Base-by-base conservation (phyloP, 2,113 vertebrate genomes). In the Arenaria interpres region DNA sequence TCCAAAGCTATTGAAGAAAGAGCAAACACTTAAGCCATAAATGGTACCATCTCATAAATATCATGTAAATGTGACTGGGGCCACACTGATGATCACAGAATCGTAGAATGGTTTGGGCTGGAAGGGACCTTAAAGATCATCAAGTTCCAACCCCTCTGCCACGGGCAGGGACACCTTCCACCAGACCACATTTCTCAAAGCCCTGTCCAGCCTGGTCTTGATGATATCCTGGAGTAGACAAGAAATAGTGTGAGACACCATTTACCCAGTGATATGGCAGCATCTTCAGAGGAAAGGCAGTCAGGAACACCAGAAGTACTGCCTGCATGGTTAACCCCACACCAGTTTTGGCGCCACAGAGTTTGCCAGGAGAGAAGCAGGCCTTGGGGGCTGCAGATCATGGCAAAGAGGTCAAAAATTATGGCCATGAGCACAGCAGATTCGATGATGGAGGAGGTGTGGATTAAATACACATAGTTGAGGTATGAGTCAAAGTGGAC, bases 1-100 rank as follows among this genome's bases (percentile, higher is more conserved):
- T 96, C 95, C 24, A 96, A 71, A 62, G 53, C 95, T 93, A 89
- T 67, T 39, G 96, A 96, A n/a, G 71, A 97, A 62, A 96, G 68
- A n/a, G 95, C 91, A 50, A 97, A 94, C 48, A 89, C 59, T 59
- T 37, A 93, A 84, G 24, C 91, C 94, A 60, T 95, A 96, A 85
- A 91, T 85, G 59, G 87, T 93, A n/a, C 95, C 94, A 43, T 30
- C 37, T 35, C 56, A 51, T 12, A 28, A 41, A 23, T 39, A 45
- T 50, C 54, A 60, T 12, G n/a, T 28, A n/a, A 28, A 41, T 7
- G 45, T 23, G 92, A 94, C 35, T 73, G 60, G 5, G 5, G 86
- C 89, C 79, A 80, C 93, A 30, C 93, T 95, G 85, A 96, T 53
- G 51, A 53, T 30, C 51, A 53, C 10, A 30, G 51, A 53, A 53